Evolutionary conservation across 2,797 vertebrate genomes (phyloP).

Genomic region (Tolypeutes matacus): DNA sequence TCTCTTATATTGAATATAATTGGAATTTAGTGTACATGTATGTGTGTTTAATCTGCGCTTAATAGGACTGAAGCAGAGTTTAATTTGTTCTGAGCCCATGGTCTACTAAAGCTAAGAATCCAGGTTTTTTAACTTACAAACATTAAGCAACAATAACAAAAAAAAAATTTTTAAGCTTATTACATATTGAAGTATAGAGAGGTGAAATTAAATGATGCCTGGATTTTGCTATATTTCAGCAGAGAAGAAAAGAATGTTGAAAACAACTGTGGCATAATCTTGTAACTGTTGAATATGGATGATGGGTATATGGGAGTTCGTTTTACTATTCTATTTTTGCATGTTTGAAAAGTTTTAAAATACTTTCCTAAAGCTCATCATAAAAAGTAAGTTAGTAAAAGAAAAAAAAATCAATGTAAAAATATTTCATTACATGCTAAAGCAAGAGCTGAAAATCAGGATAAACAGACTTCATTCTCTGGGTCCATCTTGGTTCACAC

Average conservation of each 20-base stretch:
- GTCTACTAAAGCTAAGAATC: not conserved
- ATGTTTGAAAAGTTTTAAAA: conserved; percentile 4
- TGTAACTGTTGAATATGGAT: not conserved
- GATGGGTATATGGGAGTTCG: not conserved
- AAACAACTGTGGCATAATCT: conserved; percentile 17
- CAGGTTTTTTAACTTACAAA: not conserved
- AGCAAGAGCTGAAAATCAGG: not conserved
- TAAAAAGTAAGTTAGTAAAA: not conserved
- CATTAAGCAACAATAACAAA: not conserved
- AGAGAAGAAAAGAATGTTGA: not conserved
- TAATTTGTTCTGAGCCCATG: not conserved
- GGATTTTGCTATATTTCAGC: conserved; percentile 17
- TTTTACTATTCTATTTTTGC: not conserved
- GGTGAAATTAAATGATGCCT: not conserved
- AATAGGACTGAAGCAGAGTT: conserved; percentile 19
- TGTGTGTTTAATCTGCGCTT: not conserved
- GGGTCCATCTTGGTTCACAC: not conserved
- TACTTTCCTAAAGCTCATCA: not conserved
- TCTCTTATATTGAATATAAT: not conserved
- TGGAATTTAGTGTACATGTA: not conserved
- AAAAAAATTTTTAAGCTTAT: not conserved
- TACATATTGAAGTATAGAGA: not conserved
- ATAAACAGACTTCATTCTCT: not conserved
- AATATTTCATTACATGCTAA: not conserved
- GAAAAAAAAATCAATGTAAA: not conserved